These are phyloP conservation scores for Thripadectes ignobilis DNA, from an alignment of 2,797 vertebrate species.

Conservation along the genomic window DNA sequence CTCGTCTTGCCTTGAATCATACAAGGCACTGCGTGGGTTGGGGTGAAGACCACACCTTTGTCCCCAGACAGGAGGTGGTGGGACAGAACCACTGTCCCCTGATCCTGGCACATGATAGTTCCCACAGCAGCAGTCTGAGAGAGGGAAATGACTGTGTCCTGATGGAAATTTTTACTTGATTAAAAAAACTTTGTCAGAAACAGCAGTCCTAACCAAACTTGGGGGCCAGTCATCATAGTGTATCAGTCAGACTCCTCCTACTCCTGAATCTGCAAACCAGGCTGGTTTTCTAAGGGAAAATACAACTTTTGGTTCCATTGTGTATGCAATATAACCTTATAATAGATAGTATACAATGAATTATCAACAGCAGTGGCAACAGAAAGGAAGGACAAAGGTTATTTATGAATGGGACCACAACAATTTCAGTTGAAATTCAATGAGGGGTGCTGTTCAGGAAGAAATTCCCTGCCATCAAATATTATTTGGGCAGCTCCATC, in stretches of 20 bases:
- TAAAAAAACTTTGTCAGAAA: not conserved
- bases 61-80: not conserved
- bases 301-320: not conserved
- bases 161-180: not conserved
- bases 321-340: not conserved
- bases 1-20: not conserved
- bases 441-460: not conserved
- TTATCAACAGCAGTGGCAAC: not conserved
- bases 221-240: accelerated
- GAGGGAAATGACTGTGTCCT: not conserved
- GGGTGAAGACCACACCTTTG: not conserved
- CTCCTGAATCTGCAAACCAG: not conserved
- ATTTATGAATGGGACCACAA: not conserved
- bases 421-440: not conserved
- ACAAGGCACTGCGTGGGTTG: accelerated
- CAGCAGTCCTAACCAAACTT: not conserved
- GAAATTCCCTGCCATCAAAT: not conserved
- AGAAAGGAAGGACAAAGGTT: not conserved
- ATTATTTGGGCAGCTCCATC: not conserved
- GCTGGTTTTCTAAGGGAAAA: not conserved
- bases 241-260: not conserved
- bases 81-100: not conserved
- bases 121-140: not conserved
- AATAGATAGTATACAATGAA: not conserved
- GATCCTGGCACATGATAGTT: not conserved